phyloP scores from a whole-genome alignment of 2,113 vertebrate species.

The Alethe diademata region DNA sequence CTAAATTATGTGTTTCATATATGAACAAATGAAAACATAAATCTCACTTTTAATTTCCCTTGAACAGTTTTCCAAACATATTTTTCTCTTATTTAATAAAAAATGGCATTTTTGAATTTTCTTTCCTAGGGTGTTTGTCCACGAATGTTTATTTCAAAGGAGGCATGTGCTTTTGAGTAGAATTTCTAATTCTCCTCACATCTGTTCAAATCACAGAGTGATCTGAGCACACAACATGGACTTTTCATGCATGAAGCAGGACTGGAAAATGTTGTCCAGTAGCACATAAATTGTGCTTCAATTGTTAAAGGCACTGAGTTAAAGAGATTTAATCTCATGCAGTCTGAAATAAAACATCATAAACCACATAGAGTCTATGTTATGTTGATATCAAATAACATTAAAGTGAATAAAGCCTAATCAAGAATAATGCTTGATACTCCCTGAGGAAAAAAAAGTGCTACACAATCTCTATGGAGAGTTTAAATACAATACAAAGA shows the following conservation, averaged over 20 bases:
- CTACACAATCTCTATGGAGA: rapidly evolving
- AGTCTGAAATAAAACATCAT: background rate
- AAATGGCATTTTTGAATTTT: background rate
- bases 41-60: background rate
- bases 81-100: background rate
- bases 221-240: background rate
- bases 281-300: background rate
- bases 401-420: background rate
- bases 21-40: background rate
- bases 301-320: background rate
- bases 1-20: background rate
- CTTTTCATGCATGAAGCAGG: background rate
- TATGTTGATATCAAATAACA: background rate
- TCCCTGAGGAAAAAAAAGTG: background rate
- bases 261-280: background rate
- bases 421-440: background rate
- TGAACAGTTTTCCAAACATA: background rate
- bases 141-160: background rate
- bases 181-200: background rate
- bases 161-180: background rate
- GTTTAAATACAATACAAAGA: background rate
- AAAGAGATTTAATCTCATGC: background rate
- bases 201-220: background rate
- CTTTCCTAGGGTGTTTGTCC: background rate
- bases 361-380: background rate